These are phyloP conservation scores for Epinotia demarniana DNA, from an alignment of 2,888 invertebrate genomes.

Conservation along the genomic window DNA sequence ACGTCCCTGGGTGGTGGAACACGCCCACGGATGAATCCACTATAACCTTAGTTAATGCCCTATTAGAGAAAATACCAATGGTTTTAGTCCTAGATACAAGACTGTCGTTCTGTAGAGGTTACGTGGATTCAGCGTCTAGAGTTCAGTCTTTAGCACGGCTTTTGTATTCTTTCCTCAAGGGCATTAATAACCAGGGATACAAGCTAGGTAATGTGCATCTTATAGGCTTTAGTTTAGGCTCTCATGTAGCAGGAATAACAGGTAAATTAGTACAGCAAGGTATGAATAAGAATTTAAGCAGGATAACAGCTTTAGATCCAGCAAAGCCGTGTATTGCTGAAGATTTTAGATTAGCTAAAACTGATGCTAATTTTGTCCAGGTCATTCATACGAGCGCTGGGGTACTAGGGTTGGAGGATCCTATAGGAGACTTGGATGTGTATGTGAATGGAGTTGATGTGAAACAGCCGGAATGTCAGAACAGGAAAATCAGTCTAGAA, in stretches of 20 bases:
- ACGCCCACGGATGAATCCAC: slow-evolving; percentile 71
- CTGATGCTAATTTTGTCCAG: slow-evolving; percentile 72
- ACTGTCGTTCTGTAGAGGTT: slow-evolving; percentile 68
- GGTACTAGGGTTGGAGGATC: slow-evolving; percentile 68
- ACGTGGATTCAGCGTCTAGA: slow-evolving; percentile 68
- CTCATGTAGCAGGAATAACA: slow-evolving; percentile 84
- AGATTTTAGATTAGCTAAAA: slow-evolving; percentile 58
- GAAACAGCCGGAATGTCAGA: slow-evolving; percentile 70
- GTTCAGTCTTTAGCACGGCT: slow-evolving; percentile 65
- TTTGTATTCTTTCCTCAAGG: slow-evolving; percentile 62
- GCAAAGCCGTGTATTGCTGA: slow-evolving; percentile 72
- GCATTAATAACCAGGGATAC: slow-evolving; percentile 61
- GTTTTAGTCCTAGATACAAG: slow-evolving; percentile 71
- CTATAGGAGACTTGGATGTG: slow-evolving; percentile 72
- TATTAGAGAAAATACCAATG: slow-evolving; percentile 60
- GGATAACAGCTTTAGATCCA: slow-evolving; percentile 74
- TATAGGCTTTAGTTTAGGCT: slow-evolving; percentile 86
- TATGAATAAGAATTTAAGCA: slow-evolving; percentile 60
- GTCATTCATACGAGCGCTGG: slow-evolving; percentile 75
- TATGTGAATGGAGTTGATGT: slow-evolving; percentile 72
- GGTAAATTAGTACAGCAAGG: slow-evolving; percentile 65
- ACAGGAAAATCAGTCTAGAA: slow-evolving; percentile 64
- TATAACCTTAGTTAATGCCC: slow-evolving; percentile 61
- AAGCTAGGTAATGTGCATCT: slow-evolving; percentile 80
- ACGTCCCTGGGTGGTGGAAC: slow-evolving; percentile 79